Evolutionary conservation across 2,113 vertebrate species (phyloP), one percentile per base, ranked within the genome.

Genomic region (Capra hircus): DNA sequence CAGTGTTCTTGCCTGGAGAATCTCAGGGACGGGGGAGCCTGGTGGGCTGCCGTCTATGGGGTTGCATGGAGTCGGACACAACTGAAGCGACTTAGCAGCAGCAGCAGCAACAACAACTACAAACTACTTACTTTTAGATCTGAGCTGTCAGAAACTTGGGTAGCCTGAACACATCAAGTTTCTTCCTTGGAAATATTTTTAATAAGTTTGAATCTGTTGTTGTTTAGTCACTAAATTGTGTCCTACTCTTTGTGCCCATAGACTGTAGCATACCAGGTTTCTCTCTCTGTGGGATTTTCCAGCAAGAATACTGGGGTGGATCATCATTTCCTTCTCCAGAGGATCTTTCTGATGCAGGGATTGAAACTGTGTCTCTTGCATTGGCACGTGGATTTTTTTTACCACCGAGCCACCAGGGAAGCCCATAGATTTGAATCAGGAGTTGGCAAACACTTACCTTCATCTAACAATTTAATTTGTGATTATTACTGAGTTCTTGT

Each of bases 41-140:
- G 9, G 57, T 59, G 23, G 57, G 23, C 23, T 57, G 9, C 55
- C 1, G 0, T 57, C 55, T 57, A 25, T 57, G 55, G 55, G 19
- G 3, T 57, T 0, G 0, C 55, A 57, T 1, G 25, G 55, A 57
- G 3, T 57, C 1, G 0, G 57, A 59, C 57, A 27, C 0, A 10
- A 59, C 25, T 59, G 4, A 59, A 27, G 25, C 0, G 10, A 59
- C 57, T 59, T 59, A 27, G 57, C 57, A 25, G 55, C 55, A 59
- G 57, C 25, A 59, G 23, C 25, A 59, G 1, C 57, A 59, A 0
- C 25, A 57, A 94, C 33, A 60, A 2, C 7, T 45, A 57, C 19
- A 48, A 60, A 23, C 28, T 25, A n/a, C 1, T 1, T 48, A 55
- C 83, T 55, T 80, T 62, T 23, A 53, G 6, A 55, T 55, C 53